These are phyloP conservation scores for Spea hammondii DNA, from an alignment of 2,797 vertebrate genomes.

Conservation along the genomic window DNA sequence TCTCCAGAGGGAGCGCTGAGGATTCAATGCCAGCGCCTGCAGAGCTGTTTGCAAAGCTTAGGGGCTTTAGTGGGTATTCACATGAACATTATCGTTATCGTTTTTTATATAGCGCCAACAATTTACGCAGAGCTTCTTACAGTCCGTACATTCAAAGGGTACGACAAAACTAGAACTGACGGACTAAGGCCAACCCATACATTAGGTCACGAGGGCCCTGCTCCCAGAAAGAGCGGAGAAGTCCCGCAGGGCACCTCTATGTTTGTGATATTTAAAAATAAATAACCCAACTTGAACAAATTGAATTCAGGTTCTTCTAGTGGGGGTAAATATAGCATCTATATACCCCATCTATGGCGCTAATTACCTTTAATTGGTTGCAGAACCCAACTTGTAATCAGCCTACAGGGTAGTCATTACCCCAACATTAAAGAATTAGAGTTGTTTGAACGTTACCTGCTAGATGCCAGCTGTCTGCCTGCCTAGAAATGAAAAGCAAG, in stretches of 20 bases:
- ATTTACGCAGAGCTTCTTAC: no score
- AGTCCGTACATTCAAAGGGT: no score
- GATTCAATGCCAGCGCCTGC: neutral
- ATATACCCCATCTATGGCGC: neutral
- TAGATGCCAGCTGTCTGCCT: conserved; percentile 3
- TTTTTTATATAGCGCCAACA: no score
- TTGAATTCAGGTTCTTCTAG: neutral
- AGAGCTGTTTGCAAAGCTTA: conserved; percentile 24
- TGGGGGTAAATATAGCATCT: conserved; percentile 5
- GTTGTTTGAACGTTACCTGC: neutral
- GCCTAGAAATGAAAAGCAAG: neutral
- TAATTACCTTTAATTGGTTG: neutral
- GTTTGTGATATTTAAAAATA: neutral
- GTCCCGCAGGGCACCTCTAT: neutral
- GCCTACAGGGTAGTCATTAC: neutral
- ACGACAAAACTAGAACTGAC: no score
- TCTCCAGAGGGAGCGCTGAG: neutral
- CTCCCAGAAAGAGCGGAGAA: neutral
- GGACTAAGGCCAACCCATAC: neutral
- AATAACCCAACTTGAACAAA: neutral
- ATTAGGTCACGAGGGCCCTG: no score
- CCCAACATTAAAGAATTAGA: neutral
- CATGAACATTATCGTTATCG: conserved; percentile 6
- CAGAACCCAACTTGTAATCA: neutral
- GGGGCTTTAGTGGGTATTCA: neutral